Conservation (phyloP, 2,888 invertebrate genomes). For the Calameuta pallipes region DNA sequence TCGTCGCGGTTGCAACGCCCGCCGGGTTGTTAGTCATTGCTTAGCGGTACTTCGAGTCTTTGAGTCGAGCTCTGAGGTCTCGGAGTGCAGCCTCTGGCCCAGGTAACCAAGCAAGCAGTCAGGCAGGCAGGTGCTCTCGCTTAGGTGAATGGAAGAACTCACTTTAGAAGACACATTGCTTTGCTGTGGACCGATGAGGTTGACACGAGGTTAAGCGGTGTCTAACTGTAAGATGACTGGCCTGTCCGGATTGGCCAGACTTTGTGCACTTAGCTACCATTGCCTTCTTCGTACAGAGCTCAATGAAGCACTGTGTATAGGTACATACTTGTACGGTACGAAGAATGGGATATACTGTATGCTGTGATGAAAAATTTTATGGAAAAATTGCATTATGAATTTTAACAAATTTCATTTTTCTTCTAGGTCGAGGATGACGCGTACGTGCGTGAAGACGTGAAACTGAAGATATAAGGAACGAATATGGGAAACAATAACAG, state of each 20-base stretch:
- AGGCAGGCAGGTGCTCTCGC: constrained; percentile 44
- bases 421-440: too few species aligned
- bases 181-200: background rate
- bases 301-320: too few species aligned
- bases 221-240: constrained; percentile 52
- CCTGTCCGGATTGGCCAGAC: constrained; percentile 42
- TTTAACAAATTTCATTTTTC: too few species aligned
- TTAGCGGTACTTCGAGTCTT: constrained; percentile 37
- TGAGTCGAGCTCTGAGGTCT: constrained; percentile 21
- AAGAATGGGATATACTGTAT: too few species aligned
- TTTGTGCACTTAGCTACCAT: constrained; percentile 15
- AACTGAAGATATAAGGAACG: background rate
- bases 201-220: constrained; percentile 44
- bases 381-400: too few species aligned
- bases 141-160: constrained; percentile 43
- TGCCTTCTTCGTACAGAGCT: too few species aligned
- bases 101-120: background rate
- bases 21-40: constrained; percentile 30
- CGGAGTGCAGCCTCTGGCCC: constrained; percentile 34
- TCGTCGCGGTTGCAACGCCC: constrained; percentile 16
- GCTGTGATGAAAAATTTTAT: too few species aligned
- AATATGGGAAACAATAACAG: constrained; percentile 55
- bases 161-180: constrained; percentile 21
- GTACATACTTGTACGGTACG: too few species aligned
- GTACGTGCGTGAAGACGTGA: too few species aligned